Conservation (phyloP, 2,888 invertebrate species). For the Notocelia uddmanniana region DNA sequence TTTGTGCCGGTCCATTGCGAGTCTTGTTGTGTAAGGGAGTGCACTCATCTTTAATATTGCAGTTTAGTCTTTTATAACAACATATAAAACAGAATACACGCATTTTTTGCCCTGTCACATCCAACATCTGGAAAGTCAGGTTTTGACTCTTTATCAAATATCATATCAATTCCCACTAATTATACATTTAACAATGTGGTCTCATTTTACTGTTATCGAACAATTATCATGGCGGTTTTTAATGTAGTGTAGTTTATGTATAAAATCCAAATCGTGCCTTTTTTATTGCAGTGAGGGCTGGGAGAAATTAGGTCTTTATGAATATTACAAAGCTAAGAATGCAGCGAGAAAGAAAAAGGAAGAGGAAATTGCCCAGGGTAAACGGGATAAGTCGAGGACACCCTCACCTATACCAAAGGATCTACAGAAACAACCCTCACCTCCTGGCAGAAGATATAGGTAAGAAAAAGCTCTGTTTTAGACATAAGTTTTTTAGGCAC, state of each 20-base stretch:
- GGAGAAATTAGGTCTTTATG: conserved; percentile 98
- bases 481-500: too few relatives aligned
- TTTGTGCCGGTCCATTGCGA: too few relatives aligned
- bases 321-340: conserved; percentile 99
- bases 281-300: conserved; percentile 94
- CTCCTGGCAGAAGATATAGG: conserved; percentile 91
- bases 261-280: background rate
- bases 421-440: conserved; percentile 89
- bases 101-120: too few relatives aligned
- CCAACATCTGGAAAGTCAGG: too few relatives aligned
- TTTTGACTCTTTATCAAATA: background rate
- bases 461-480: conserved; percentile 49
- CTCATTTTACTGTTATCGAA: background rate
- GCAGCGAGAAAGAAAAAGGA: conserved; percentile 95
- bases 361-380: conserved; percentile 91
- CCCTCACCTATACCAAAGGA: conserved; percentile 93
- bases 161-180: background rate
- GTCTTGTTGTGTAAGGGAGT: too few relatives aligned
- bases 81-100: too few relatives aligned
- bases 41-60: too few relatives aligned
- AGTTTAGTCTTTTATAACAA: too few relatives aligned
- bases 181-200: background rate
- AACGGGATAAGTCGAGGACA: conserved; percentile 90
- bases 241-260: conserved; percentile 2
- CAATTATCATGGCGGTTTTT: background rate